Base-by-base conservation (phyloP, 2,797 vertebrate genomes). In the Telmatherina bonti region DNA sequence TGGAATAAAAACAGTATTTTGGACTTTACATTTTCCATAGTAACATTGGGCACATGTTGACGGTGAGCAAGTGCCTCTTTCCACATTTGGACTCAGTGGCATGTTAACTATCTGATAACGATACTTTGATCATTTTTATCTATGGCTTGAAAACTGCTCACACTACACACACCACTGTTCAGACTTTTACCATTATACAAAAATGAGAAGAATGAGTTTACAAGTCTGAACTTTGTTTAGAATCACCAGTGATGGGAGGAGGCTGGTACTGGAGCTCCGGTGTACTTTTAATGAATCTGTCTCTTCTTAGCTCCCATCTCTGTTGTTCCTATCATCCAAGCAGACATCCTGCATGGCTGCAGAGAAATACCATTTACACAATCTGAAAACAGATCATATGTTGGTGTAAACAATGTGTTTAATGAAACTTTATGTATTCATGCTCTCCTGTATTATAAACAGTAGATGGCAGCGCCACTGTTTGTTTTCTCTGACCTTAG, bases 401-500 rank as follows among this genome's bases (percentile, higher is more conserved):
- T 52, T 33, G 27, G 8, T 2, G 38, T 2, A 24, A 30, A 26
- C n/a, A n/a, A 66, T 64, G 41, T 74, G 33, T 30, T 33, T 8
- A 33, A 33, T 33, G 9, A 33, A 6, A 9, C 33, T 33, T 33
- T 33, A 33, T 35, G 13, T 1, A n/a, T 54, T 72, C 27, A 36
- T 43, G 75, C 75, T 73, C 63, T 31, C 73, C 53, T 62, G 53
- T 38, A 18, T 75, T 62, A n/a, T n/a, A 57, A 75, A 84, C 91
- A 90, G 69, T 88, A 89, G 91, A 71, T 90, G 88, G 91, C 88
- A 89, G 85, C 79, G 78, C 33, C 64, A 56, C 66, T 56, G 54
- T 81, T 74, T 60, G 59, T 81, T 82, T 80, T 67, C 73, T 74
- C 52, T 7, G 59, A 63, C 52, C 49, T 41, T 38, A 0, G 35